Base-by-base conservation (phyloP, 1,140 invertebrate species). In the Drosophila tristis region DNA sequence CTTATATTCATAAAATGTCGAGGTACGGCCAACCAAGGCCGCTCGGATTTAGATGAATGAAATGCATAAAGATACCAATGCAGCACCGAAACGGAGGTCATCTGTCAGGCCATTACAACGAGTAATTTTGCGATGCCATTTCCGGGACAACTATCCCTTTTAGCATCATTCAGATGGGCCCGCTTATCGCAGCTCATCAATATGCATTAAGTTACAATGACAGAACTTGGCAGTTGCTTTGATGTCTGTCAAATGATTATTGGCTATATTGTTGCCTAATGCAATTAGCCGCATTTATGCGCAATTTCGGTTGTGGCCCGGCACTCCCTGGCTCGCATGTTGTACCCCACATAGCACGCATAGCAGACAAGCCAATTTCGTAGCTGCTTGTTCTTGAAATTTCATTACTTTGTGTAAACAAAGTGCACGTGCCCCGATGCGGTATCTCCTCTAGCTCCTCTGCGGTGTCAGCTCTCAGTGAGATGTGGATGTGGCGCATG, bases 401-500 rank as follows among this genome's bases (percentile, higher is more conserved):
- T 87, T 87, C 82, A 87, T 87, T 87, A 89, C 79, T 81, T 82
- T 75, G 75, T 79, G 82, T 87, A 87, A 87, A 87, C 84, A 87
- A 87, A 79, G 75, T 74, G 71, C 82, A 87, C 82, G 82, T 87
- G 82, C 63, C 63, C 75, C 55, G 65, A 61, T 70, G 62, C 51
- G 9, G 35, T 39, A 39, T 15, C 43, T 64, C 31, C 8, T 51
- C 13, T 25, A 2, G 16, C 50, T n/a, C 15, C n/a, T 9, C 26
- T 23, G 0, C 16, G 16, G 20, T 5, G 4, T 2, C 4, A 39
- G 3, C 9, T 13, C 9, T 11, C 35, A 39, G 35, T 4, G 35
- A 39, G 9, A 13, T 39, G 35, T 39, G 11, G 35, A 2, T 39
- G 15, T 15, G 45, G 29, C 72, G 84, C 84, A 79, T 79, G 84